Evolutionary conservation across 2,888 invertebrate genomes (phyloP).

Genomic region (Lasioglossum malachurum): DNA sequence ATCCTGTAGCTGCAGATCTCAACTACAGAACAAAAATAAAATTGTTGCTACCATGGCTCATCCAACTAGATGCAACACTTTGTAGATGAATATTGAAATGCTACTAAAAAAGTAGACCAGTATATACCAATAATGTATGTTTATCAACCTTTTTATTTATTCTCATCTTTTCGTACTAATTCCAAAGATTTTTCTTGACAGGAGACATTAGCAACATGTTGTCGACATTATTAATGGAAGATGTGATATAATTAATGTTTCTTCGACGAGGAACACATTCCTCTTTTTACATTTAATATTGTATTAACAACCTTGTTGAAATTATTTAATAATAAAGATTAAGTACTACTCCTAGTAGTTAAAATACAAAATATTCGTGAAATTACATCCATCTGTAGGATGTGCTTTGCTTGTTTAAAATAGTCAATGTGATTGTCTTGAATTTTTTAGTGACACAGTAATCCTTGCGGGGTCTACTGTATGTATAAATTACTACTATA

Average conservation of each 20-base stretch:
- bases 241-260: constrained; percentile 16
- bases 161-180: constrained; percentile 29
- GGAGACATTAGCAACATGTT: background rate
- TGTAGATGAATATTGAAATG: constrained; percentile 87
- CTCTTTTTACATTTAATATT: constrained; percentile 27
- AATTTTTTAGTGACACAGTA: background rate
- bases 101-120: background rate
- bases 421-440: constrained; percentile 4
- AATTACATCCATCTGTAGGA: background rate
- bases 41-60: constrained; percentile 92
- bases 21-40: constrained; percentile 97
- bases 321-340: background rate
- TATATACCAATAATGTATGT: constrained; percentile 19
- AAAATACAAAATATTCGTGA: background rate
- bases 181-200: constrained; percentile 24
- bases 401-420: background rate
- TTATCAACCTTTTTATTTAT: constrained; percentile 28
- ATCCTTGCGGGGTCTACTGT: background rate
- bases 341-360: background rate
- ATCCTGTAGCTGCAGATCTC: constrained; percentile 93
- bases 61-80: constrained; percentile 98
- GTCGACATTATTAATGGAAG: background rate
- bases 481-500: background rate
- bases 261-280: constrained; percentile 23
- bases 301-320: constrained; percentile 10